Base-by-base conservation (phyloP, 2,888 invertebrate genomes). In the Lasioglossum calceatum region DNA sequence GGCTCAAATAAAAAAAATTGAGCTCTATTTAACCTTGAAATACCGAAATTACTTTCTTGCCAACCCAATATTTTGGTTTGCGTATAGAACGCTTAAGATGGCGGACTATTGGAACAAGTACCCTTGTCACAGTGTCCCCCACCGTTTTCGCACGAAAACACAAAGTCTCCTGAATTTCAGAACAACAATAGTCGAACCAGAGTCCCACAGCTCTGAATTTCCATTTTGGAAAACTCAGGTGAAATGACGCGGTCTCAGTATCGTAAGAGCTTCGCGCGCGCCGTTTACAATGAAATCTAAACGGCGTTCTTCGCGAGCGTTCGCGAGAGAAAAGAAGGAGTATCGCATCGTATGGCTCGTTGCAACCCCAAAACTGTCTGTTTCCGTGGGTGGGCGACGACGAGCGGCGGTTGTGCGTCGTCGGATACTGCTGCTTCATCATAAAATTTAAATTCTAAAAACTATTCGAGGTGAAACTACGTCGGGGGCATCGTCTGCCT, bases 361-460 rank as follows among this genome's bases (percentile, higher is more conserved):
- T 71, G 8, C 64, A 36, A 64, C 36, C 32, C 77, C 67, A 44
- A 75, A 83, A 82, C 50, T 58, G 47, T 58, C 58, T 64, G 23
- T 42, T 72, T 64, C 2, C 32, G 36, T 50, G 42, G 19, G 8
- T 10, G 16, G 39, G 4, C 19, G 12, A 16, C 16, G n/a, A 4
- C 3, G 14, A 4, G 50, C 32, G 23, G 10, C 5, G 23, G 27
- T n/a, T 47, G 14, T 19, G n/a, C 32, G 73, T 3, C 19, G 32
- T 42, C 16, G 10, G 42, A 27, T 50, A 47, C 42, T 36, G 32
- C 39, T 14, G 47, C 54, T 47, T 12, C 78, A 19, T 47, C 72
- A 73, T 88, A 73, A 89, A 90, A 90, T 91, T 90, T 77, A 87
- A 85, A 91, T 89, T 84, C 84, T 80, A 78, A 81, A 88, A 71